Evolutionary conservation across 2,797 vertebrate species (phyloP).

Genomic region (Hyperoplus lanceolatus): DNA sequence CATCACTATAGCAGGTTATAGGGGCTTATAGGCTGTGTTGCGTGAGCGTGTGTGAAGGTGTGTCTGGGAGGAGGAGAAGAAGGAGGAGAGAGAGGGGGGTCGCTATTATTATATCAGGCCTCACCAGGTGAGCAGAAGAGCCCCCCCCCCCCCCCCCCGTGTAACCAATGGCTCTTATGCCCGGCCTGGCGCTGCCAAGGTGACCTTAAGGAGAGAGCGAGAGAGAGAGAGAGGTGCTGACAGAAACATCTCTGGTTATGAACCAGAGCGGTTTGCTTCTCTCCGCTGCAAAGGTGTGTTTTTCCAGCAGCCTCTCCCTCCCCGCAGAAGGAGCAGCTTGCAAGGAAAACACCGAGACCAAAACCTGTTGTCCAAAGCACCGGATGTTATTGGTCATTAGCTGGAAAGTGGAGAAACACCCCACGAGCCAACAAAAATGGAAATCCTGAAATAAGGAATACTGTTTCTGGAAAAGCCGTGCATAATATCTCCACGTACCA

Average conservation of each 20-base stretch:
- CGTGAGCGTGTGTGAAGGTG: conserved; percentile 40
- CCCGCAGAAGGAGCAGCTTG: conserved; percentile 38
- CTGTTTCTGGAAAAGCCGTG: conserved; percentile 9
- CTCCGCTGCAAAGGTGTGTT: conserved; percentile 56
- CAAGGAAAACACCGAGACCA: conserved; percentile 40
- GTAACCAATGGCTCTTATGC: conserved; percentile 30
- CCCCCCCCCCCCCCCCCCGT: conserved; percentile 46
- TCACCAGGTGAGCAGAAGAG: conserved; percentile 82
- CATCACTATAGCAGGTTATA: conserved; percentile 32
- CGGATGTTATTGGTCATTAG: conserved; percentile 44
- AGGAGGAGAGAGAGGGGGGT: not conserved
- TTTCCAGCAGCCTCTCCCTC: conserved; percentile 59
- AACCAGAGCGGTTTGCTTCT: conserved; percentile 58
- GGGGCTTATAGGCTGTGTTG: not conserved
- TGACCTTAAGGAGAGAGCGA: conserved; percentile 71
- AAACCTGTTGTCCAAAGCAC: conserved; percentile 33
- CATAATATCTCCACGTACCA: conserved; percentile 24
- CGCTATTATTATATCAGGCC: conserved; percentile 75
- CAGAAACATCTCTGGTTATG: conserved; percentile 60
- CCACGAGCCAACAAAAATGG: conserved; percentile 21
- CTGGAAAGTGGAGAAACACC: conserved; percentile 35
- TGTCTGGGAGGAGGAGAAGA: conserved; percentile 23
- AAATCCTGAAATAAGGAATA: not conserved
- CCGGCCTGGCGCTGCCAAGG: conserved; percentile 75
- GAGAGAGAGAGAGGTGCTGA: conserved; percentile 59